Evolutionary conservation across 2,797 vertebrate species (phyloP), one percentile per base, ranked within the genome.

Genomic region (Tokudaia tokunoshimensis): DNA sequence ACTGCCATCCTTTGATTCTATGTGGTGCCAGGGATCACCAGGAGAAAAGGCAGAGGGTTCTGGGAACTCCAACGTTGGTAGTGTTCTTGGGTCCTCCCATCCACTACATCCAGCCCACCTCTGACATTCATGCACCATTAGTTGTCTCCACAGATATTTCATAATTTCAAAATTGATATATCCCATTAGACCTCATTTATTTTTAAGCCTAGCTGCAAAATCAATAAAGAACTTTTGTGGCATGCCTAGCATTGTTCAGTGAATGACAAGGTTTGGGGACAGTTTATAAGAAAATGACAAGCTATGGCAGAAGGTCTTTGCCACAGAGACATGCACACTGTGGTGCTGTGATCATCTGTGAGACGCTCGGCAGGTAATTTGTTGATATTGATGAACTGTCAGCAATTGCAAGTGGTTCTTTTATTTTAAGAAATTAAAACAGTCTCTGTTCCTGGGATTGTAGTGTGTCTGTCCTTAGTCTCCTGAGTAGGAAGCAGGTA

Each of bases 261-360:
- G 70, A 96, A 86, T 97, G 91, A 96, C 82, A 94, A 79, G 78
- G 31, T 92, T 95, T 89, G 47, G 86, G 95, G 87, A 87, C 86
- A 89, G 37, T 96, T 31, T 37, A 78, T 93, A 74, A 92, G 74
- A 96, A 95, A 92, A 82, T 90, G 85, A 89, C 86, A 95, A 55
- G 50, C 41, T 94, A 19, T 81, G 50, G 50, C 74, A 89, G 31
- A 61, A 94, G 95, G 79, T 89, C 92, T 94, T 80, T 89, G 50
- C 82, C 89, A 94, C 34, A 52, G 89, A 97, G 75, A 87, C 26
- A 90, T 41, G 63, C 44, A 89, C 57, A 47, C 29, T 89, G 70
- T 76, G 41, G 61, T 84, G 63, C 79, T 86, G 5, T 80, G 82
- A 92, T 96, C 55, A 50, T 82, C 96, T 92, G 9, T 79, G 52